Conservation (phyloP, 2,113 vertebrate species). For the Colossoma macropomum region DNA sequence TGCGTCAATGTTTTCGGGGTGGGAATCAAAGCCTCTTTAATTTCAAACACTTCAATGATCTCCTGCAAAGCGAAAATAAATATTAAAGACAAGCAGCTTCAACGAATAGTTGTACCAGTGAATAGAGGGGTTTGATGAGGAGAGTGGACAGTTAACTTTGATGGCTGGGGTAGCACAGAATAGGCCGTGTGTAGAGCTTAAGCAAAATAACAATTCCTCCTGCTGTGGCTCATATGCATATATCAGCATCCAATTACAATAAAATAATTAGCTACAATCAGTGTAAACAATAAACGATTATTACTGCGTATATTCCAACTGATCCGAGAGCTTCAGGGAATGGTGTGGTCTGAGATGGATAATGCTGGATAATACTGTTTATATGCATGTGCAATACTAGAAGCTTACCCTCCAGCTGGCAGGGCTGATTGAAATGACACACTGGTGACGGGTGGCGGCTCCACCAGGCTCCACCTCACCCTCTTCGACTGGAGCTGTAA, state of each 20-base stretch:
- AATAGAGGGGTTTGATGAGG: background rate
- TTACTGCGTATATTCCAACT: background rate
- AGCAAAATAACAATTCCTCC: background rate
- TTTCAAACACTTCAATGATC: slow-evolving; percentile 71
- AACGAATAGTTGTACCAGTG: background rate
- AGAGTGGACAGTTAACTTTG: background rate
- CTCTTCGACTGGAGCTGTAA: slow-evolving; percentile 72
- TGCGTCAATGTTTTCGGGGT: slow-evolving; percentile 32
- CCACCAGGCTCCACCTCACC: slow-evolving; percentile 63
- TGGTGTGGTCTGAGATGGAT: background rate
- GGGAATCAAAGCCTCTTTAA: slow-evolving; percentile 71
- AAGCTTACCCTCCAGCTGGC: slow-evolving; percentile 72
- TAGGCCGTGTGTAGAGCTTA: background rate
- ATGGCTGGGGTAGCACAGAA: background rate
- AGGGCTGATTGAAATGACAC: slow-evolving; percentile 71
- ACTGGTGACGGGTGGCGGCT: slow-evolving; percentile 69
- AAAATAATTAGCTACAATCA: background rate
- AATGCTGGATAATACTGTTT: background rate
- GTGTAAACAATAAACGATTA: background rate
- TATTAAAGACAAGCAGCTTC: background rate
- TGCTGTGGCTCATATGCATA: background rate
- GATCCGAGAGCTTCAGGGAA: background rate
- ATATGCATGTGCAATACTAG: background rate
- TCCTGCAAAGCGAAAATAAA: slow-evolving; percentile 62
- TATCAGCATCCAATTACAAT: background rate